phyloP scores from a whole-genome alignment of 2,888 invertebrate species.

The Scaptomyza parva region DNA sequence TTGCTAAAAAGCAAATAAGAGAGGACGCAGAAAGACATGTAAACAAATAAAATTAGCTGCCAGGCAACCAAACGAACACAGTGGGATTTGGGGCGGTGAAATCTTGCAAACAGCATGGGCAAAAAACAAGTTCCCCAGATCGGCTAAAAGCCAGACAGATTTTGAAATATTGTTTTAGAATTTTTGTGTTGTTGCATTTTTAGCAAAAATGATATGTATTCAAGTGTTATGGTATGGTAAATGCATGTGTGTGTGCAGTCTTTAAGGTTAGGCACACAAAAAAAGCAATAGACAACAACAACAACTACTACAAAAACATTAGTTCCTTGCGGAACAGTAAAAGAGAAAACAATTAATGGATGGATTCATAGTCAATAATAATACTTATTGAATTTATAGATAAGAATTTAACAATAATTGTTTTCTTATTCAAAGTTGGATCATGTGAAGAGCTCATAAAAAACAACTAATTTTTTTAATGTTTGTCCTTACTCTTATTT shows the following conservation, averaged over 20 bases:
- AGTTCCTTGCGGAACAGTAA: background rate
- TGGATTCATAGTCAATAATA: background rate
- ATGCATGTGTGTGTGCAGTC: conserved; percentile 15
- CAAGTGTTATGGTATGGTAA: conserved; percentile 21
- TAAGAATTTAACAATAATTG: background rate
- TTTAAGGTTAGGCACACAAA: conserved; percentile 73
- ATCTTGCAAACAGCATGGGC: conserved; percentile 53
- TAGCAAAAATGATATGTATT: conserved; percentile 55
- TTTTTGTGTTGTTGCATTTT: conserved; percentile 75
- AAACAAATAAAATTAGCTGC: conserved; percentile 80
- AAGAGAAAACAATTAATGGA: background rate
- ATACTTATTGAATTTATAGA: too few species aligned
- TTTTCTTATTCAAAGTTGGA: too few species aligned
- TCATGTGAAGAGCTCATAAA: too few species aligned
- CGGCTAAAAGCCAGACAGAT: conserved; percentile 81
- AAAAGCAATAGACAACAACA: conserved; percentile 44
- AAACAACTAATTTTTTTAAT: too few species aligned
- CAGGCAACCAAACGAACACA: conserved; percentile 47
- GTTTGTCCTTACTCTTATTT: too few species aligned
- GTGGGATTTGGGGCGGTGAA: conserved; percentile 5
- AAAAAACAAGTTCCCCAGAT: conserved; percentile 79
- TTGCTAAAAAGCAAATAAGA: conserved; percentile 60
- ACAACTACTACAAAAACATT: conserved; percentile 11
- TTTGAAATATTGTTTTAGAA: conserved; percentile 80
- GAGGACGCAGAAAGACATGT: conserved; percentile 62